Conservation (phyloP, 2,797 vertebrate genomes). For the Myripristis jacobus region DNA sequence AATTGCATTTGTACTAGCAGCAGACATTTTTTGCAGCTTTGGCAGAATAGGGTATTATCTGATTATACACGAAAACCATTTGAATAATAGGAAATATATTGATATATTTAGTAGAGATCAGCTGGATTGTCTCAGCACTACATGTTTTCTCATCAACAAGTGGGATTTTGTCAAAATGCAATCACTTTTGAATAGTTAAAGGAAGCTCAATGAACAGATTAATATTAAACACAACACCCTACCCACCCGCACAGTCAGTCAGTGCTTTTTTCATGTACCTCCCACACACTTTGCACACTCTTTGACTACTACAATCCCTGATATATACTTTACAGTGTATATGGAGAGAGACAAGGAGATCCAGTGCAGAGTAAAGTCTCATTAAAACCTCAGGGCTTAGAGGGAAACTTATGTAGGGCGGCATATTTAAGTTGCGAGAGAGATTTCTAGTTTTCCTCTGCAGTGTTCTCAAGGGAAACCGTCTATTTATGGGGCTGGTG, state of each 20-base stretch:
- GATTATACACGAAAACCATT: neutral
- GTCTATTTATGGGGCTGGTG: constrained; percentile 82
- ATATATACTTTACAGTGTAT: too few relatives aligned
- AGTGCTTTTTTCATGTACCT: neutral
- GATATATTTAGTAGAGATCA: neutral
- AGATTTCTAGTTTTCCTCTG: constrained; percentile 69
- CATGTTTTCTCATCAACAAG: too few relatives aligned
- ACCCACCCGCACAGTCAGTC: constrained; percentile 4
- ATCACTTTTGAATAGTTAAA: neutral
- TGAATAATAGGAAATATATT: too few relatives aligned
- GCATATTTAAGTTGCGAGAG: constrained; percentile 68
- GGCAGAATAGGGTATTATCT: neutral
- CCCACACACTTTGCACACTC: too few relatives aligned
- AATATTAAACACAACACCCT: neutral
- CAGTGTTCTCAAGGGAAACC: constrained; percentile 78
- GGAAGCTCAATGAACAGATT: neutral
- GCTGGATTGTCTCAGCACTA: neutral
- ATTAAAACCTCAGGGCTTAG: constrained; percentile 47
- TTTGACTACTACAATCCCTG: too few relatives aligned
- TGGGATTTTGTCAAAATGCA: neutral
- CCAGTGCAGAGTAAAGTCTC: constrained; percentile 2
- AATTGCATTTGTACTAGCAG: too few relatives aligned
- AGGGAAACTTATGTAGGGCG: constrained; percentile 81
- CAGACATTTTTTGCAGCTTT: neutral
- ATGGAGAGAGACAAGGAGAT: neutral